Percentiles rank a stretch among this genome's conserved stretches.
Evolutionary conservation across 2,888 invertebrate genomes (phyloP).

Genomic region (Plebejus melissa): DNA sequence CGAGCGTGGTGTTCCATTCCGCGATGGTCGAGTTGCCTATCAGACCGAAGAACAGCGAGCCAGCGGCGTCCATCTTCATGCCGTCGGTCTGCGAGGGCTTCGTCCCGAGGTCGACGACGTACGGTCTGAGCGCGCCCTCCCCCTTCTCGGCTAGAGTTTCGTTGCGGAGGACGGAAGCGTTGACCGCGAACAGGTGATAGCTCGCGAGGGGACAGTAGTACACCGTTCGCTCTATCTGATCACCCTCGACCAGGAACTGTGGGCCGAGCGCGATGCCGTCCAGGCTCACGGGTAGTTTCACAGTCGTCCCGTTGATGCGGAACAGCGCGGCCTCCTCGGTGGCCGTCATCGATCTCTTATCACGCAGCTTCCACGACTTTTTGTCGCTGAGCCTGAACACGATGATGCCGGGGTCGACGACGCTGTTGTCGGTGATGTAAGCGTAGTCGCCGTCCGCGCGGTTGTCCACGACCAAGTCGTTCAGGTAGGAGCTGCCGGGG

Average conservation of each 20-base stretch:
- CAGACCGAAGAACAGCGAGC: constrained; percentile 84
- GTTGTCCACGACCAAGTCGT: constrained; percentile 86
- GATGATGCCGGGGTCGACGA: constrained; percentile 84
- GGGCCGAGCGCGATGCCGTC: constrained; percentile 81
- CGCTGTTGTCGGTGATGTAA: constrained; percentile 85
- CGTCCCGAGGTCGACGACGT: constrained; percentile 79
- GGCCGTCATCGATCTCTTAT: constrained; percentile 81
- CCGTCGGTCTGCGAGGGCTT: constrained; percentile 85
- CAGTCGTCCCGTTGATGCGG: constrained; percentile 81
- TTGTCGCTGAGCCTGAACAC: constrained; percentile 83
- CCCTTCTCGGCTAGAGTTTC: constrained; percentile 61
- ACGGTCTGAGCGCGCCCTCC: constrained; percentile 58
- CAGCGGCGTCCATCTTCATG: constrained; percentile 86
- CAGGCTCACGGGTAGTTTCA: constrained; percentile 77
- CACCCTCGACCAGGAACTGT: constrained; percentile 59
- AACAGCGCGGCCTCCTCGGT: constrained; percentile 79
- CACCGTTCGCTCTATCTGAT: constrained; percentile 70
- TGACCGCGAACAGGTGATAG: constrained; percentile 82
- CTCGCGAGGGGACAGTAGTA: constrained; percentile 86
- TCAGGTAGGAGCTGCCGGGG: constrained; percentile 80
- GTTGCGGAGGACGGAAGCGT: constrained; percentile 80
- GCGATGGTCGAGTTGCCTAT: constrained; percentile 84
- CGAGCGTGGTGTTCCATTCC: constrained; percentile 84
- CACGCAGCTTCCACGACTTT: constrained; percentile 85
- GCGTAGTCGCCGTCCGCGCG: constrained; percentile 82